phyloP scores from a whole-genome alignment of 2,888 invertebrate genomes.

The Petrolisthes manimaculis region DNA sequence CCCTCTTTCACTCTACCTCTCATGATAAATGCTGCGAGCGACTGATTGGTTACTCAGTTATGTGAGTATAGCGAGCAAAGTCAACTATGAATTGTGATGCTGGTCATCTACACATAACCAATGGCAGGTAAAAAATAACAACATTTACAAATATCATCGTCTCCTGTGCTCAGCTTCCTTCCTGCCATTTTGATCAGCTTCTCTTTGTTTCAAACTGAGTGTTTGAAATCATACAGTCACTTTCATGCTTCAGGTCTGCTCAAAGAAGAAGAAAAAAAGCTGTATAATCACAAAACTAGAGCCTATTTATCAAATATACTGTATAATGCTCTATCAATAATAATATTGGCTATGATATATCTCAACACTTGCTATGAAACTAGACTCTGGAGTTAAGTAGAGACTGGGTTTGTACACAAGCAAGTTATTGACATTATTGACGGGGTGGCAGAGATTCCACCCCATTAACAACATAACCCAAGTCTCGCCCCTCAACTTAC shows the following conservation, averaged over 20 bases:
- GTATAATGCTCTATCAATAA: conserved; percentile 57
- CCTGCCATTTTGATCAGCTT: conserved; percentile 29
- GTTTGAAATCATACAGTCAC: conserved; percentile 38
- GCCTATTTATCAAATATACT: conserved; percentile 64
- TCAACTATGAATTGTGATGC: conserved; percentile 20
- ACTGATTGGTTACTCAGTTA: conserved; percentile 38
- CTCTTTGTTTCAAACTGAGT: conserved; percentile 26
- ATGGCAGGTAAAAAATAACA: conserved; percentile 57
- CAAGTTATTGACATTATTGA: conserved; percentile 61
- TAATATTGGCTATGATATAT: conserved; percentile 61
- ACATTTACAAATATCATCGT: conserved; percentile 46
- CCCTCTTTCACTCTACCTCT: conserved; percentile 8
- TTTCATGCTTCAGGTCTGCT: conserved; percentile 49
- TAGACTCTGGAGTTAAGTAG: conserved; percentile 61
- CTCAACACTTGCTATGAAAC: conserved; percentile 64
- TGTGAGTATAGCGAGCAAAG: conserved; percentile 52
- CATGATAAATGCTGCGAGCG: conserved; percentile 35
- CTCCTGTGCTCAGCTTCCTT: conserved; percentile 31
- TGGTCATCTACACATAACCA: conserved; percentile 48
- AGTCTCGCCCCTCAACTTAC: conserved; percentile 51
- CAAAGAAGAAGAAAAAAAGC: conserved; percentile 43
- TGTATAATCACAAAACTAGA: conserved; percentile 63
- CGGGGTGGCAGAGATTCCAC: conserved; percentile 44
- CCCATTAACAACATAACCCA: conserved; percentile 53
- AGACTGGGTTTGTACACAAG: conserved; percentile 62